Base-by-base conservation (phyloP, 1,140 invertebrate species). In the Bombus cullumanus region DNA sequence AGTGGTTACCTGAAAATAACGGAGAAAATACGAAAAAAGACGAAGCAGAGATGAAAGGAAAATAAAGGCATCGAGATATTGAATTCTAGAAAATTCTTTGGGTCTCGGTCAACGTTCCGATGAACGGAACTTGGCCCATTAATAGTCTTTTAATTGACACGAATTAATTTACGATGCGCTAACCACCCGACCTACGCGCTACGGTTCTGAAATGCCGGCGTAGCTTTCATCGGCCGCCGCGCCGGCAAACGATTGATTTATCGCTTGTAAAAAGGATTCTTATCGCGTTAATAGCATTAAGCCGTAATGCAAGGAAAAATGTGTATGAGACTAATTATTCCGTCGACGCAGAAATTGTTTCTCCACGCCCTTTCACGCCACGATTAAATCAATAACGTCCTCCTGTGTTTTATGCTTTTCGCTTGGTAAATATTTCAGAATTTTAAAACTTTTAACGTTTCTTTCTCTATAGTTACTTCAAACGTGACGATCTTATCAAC, bases 151-250 rank as follows among this genome's bases (percentile, higher is more conserved):
- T 81, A 85, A 85, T 85, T 81, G 79, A 81, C 69, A 75, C 79
- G 57, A 81, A 81, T 85, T 74, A 85, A 85, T 85, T 85, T 85
- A 85, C 79, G 84, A 81, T n/a, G 53, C 79, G 71, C 71, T 85
- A 85, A 85, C 80, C 82, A 72, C 66, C 25, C 41, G 57, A 68
- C 18, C 62, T 22, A 85, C 47, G 47, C 47, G 47, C 47, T 53
- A 53, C 37, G 31, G 77, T 18, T 85, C 83, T 25, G 25, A 64
- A 68, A 83, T 57, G 64, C 64, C 43, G 57, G 31, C 10, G 28
- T 28, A 34, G 64, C 47, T 69, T 83, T 69, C 82, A 41, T 78
- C 47, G 22, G 39, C 18, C 22, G 18, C 2, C 47, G 28, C 64
- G 64, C 5, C 37, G 41, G 37, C 57, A 59, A 41, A 68, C 71